phyloP scores from a whole-genome alignment of 2,888 invertebrate species.

The Cerastis leucographa region DNA sequence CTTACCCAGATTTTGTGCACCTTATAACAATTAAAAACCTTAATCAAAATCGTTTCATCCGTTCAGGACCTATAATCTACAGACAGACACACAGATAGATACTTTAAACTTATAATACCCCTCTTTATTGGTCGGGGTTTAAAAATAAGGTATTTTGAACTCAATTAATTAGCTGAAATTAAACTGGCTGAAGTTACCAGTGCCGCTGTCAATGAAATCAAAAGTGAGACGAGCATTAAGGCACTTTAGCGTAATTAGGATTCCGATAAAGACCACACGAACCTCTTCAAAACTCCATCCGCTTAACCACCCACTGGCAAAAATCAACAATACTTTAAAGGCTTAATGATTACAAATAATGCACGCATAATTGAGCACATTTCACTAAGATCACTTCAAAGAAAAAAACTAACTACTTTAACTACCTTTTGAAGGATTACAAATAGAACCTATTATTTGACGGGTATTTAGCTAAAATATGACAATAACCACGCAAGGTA shows the following conservation, averaged over 20 bases:
- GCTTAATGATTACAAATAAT: constrained; percentile 71
- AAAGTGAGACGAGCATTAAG: not conserved
- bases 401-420: constrained; percentile 62
- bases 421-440: constrained; percentile 74
- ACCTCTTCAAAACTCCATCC: not conserved
- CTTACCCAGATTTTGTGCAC: not conserved
- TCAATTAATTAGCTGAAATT: not conserved
- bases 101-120: no score
- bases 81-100: no score
- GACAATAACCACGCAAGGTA: constrained; percentile 66
- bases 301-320: constrained; percentile 56
- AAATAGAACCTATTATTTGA: constrained; percentile 60
- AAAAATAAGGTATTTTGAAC: not conserved
- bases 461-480: constrained; percentile 58
- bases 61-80: no score
- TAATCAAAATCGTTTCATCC: no score
- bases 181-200: not conserved
- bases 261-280: constrained; percentile 11
- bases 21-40: not conserved
- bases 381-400: constrained; percentile 68
- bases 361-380: constrained; percentile 77
- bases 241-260: constrained; percentile 12
- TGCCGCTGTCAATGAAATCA: constrained; percentile 7
- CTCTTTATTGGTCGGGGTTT: no score
- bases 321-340: constrained; percentile 56